Evolutionary conservation across 2,113 vertebrate species (phyloP), one percentile per base, ranked within the genome.

Genomic region (Ophthalmolycus amberensis): DNA sequence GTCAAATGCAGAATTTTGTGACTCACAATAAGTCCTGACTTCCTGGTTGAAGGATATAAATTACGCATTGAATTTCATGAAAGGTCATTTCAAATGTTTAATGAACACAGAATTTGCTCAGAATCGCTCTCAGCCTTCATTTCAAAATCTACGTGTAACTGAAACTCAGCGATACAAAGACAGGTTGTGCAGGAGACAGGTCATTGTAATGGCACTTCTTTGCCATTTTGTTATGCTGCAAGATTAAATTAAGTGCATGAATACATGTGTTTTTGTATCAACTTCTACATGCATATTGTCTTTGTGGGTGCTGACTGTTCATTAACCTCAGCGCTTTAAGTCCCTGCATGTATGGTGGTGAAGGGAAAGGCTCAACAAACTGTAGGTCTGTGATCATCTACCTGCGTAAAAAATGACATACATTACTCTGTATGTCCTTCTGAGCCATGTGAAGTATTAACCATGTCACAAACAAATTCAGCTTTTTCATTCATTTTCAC

Each of bases 1-100:
- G 77, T 83, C 75, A 81, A 66, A 74, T 25, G 25, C 38, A 79
- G 58, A 1, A 29, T 14, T 79, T 60, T 78, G 44, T 37, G 15
- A 46, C 59, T 50, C 42, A 29, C 22, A 80, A 68, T 54, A 29
- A 52, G 46, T 65, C 20, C 22, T 9, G 52, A 0, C 46, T 64
- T 32, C 75, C 52, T 50, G 6, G 2, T 71, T 62, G 7, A 38
- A 58, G 1, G 1, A 3, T n/a, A 46, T 54, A 58, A 42, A 25
- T 7, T 66, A 9, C 11, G 63, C 15, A 14, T 7, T 59, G 2
- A 52, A 29, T 42, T 75, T 66, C 0, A 37, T n/a, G 6, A 54
- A 52, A 38, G 22, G 27, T 38, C 4, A 16, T 50, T 6, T 20
- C 27, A 70, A n/a, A 16, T 20, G 6, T 70, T 12, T 37, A 37